These are phyloP conservation scores for Dinocampus coccinellae DNA, from an alignment of 2,888 invertebrate species.

Conservation along the genomic window DNA sequence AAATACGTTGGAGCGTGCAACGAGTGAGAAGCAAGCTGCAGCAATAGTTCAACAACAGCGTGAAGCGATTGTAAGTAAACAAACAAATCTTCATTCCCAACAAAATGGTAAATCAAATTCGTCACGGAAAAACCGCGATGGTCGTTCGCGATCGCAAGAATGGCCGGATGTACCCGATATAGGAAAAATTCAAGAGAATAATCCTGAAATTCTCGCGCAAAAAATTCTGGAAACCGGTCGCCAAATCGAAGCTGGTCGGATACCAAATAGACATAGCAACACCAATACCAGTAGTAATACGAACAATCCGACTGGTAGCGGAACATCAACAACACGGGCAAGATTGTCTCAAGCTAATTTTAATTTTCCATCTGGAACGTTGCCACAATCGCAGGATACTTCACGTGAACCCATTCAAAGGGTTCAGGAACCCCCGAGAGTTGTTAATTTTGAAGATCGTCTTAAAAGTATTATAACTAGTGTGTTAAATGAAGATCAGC, in stretches of 20 bases:
- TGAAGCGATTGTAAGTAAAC: slow-evolving; percentile 54
- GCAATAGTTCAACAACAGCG: slow-evolving; percentile 64
- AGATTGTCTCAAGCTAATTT: slow-evolving; percentile 64
- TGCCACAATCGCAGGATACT: slow-evolving; percentile 49
- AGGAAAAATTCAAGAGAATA: slow-evolving; percentile 91
- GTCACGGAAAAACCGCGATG: slow-evolving; percentile 78
- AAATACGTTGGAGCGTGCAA: slow-evolving; percentile 79
- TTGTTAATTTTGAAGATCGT: slow-evolving; percentile 90
- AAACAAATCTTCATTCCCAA: slow-evolving; percentile 53
- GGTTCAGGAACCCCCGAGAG: slow-evolving; percentile 84
- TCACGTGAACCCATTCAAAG: slow-evolving; percentile 65
- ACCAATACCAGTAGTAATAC: not conserved
- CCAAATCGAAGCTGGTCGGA: slow-evolving; percentile 88
- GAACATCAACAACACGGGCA: slow-evolving; percentile 46
- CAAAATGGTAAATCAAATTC: slow-evolving; percentile 66
- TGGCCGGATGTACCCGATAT: slow-evolving; percentile 94
- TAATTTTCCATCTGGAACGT: slow-evolving; percentile 57
- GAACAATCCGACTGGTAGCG: slow-evolving; percentile 31
- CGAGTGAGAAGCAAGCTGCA: slow-evolving; percentile 75
- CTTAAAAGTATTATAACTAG: slow-evolving; percentile 66
- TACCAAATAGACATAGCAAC: slow-evolving; percentile 56
- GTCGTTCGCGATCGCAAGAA: slow-evolving; percentile 86
- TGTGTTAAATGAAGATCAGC: slow-evolving; percentile 87
- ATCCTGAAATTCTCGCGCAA: slow-evolving; percentile 89
- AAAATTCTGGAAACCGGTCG: slow-evolving; percentile 91